Conservation (phyloP, 2,797 vertebrate genomes). For the Cossypha niveicapilla region DNA sequence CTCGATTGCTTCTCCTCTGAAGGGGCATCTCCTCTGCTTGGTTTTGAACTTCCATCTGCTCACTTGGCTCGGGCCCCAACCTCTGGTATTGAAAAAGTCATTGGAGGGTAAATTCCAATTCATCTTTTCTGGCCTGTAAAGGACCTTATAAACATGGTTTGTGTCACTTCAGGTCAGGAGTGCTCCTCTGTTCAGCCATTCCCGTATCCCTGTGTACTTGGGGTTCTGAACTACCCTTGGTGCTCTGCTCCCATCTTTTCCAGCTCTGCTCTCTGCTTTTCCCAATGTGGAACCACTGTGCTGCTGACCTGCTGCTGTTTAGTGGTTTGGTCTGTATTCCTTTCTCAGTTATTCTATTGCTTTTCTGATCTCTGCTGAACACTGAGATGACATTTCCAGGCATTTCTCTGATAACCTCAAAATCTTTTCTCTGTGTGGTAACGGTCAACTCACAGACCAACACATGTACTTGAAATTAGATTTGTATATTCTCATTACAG, state of each 20-base stretch:
- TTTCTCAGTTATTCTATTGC: neutral
- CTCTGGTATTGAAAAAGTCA: neutral
- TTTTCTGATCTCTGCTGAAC: slow-evolving; percentile 9
- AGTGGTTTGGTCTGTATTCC: neutral
- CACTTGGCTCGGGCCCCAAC: neutral
- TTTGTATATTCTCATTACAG: neutral
- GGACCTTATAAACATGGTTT: neutral
- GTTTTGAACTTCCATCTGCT: neutral
- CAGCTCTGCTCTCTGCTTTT: neutral
- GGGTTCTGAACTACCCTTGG: neutral
- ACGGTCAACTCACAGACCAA: neutral
- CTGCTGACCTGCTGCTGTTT: neutral
- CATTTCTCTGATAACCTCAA: slow-evolving; percentile 15
- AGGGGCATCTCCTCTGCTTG: neutral
- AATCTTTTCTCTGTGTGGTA: neutral
- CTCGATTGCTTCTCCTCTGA: neutral
- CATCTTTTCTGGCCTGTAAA: neutral
- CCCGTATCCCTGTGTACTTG: neutral
- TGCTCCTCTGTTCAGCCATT: neutral
- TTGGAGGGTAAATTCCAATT: neutral
- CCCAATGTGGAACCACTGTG: rapidly evolving
- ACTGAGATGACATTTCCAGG: slow-evolving; percentile 29
- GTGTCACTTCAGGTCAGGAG: neutral
- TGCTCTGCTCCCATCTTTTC: neutral
- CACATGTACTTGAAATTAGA: neutral